Base-by-base conservation (phyloP, 2,888 invertebrate species). In the Sarcophaga carnaria region DNA sequence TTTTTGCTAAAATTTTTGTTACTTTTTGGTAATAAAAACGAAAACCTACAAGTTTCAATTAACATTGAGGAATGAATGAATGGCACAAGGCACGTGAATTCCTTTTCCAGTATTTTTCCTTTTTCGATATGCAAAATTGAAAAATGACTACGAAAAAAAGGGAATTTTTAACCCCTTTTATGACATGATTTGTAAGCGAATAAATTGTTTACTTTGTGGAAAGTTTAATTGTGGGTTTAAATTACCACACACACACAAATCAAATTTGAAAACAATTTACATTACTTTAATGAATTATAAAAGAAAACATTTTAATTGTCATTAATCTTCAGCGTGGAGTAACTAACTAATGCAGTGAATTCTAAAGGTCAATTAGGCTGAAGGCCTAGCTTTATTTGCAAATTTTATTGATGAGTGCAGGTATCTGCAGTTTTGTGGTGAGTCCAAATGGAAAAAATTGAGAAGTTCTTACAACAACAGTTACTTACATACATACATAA, bases 1-100 rank as follows among this genome's bases (percentile, higher is more conserved):
- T 8, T n/a, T 62, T 75, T 70, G 37, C 49, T 45, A 6, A 37
- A 37, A 37, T 37, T 37, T 3, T 64, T 76, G 10, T 49, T 4
- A 49, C 12, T 74, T 78, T 69, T 74, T 60, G 72, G 69, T 71
- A 75, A 84, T 75, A 76, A 84, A 67, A 87, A 62, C 69, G 87
- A 87, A 87, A 81, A 81, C 87, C 79, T 87, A 87, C 84, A 87
- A 87, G 84, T 84, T 84, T 87, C 87, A 87, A 87, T 87, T 87
- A 87, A 84, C 76, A 84, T 64, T 49, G 60, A 60, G n/a, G 59
- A 59, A 27, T 17, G 37, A 49, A 14, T n/a, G 20, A 6, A 74
- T 54, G 6, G 37, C 6, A 37, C 14, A 47, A 25, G 49, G 54
- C 74, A 71, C 69, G 37, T 66, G 72, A 70, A 60, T 59, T 76